phyloP scores from a whole-genome alignment of 2,113 vertebrate genomes.

The Bubo blakistoni region DNA sequence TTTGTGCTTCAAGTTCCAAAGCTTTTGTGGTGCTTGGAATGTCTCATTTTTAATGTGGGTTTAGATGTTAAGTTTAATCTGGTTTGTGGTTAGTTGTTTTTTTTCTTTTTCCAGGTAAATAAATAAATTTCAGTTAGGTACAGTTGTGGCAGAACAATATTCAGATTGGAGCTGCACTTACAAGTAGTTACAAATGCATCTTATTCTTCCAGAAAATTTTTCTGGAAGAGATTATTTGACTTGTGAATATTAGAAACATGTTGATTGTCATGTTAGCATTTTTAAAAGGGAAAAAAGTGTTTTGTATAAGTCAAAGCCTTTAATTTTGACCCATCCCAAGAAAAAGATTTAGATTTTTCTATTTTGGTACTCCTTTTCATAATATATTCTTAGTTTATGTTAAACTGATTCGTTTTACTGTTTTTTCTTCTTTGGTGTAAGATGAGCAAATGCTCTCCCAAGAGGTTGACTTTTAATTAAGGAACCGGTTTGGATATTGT shows the following conservation, averaged over 20 bases:
- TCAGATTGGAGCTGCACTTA: not conserved
- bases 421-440: not conserved
- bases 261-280: not conserved
- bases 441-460: not conserved
- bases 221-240: not conserved
- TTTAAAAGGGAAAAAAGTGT: not conserved
- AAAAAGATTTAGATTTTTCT: not conserved
- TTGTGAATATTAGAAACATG: not conserved
- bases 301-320: not conserved
- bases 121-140: not conserved
- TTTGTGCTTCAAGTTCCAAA: not conserved
- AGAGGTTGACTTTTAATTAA: conserved; percentile 43
- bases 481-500: conserved; percentile 30
- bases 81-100: not conserved
- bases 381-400: conserved; percentile 21
- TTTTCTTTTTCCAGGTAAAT: not conserved
- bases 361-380: conserved; percentile 22
- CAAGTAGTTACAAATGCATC: not conserved
- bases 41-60: not conserved
- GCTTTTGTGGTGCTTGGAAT: not conserved
- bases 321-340: not conserved
- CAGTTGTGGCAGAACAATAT: not conserved
- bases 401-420: not conserved
- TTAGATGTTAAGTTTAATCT: not conserved
- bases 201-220: not conserved